phyloP scores from a whole-genome alignment of 2,888 invertebrate species.

The Hemistola chrysoprasaria region DNA sequence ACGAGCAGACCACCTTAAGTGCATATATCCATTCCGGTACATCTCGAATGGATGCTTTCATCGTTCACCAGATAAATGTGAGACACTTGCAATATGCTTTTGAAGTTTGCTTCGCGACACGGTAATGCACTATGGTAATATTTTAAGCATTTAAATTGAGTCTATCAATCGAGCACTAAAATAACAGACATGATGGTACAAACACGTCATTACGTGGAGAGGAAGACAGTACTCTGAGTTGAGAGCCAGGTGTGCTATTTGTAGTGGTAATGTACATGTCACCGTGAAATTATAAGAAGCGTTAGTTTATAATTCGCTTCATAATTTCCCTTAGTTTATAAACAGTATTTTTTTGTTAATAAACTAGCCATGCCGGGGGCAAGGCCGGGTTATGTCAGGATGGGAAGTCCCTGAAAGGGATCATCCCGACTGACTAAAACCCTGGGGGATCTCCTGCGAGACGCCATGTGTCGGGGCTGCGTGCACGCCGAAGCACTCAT shows the following conservation, averaged over 20 bases:
- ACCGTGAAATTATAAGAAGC: no score
- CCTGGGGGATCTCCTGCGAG: no score
- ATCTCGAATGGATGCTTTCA: constrained; percentile 69
- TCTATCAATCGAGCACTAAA: constrained; percentile 49
- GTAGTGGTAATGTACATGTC: neutral
- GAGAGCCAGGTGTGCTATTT: no score
- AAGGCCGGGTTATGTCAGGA: no score
- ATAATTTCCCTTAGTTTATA: no score
- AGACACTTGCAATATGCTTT: constrained; percentile 67
- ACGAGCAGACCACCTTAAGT: constrained; percentile 60
- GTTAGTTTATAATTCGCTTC: no score
- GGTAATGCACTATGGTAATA: constrained; percentile 66
- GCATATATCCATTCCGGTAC: constrained; percentile 67
- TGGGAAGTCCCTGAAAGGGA: no score
- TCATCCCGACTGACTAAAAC: no score
- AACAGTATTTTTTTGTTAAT: no score
- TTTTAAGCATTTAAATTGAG: constrained; percentile 56
- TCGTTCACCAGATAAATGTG: constrained; percentile 66
- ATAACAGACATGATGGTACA: constrained; percentile 36
- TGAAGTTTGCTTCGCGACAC: constrained; percentile 61
- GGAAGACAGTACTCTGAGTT: neutral
- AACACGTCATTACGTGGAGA: neutral
- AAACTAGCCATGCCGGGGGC: no score
- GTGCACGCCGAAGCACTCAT: no score
- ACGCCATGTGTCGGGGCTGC: no score